These are phyloP conservation scores for Augiades crinisus DNA, from an alignment of 2,888 invertebrate genomes.

Conservation along the genomic window DNA sequence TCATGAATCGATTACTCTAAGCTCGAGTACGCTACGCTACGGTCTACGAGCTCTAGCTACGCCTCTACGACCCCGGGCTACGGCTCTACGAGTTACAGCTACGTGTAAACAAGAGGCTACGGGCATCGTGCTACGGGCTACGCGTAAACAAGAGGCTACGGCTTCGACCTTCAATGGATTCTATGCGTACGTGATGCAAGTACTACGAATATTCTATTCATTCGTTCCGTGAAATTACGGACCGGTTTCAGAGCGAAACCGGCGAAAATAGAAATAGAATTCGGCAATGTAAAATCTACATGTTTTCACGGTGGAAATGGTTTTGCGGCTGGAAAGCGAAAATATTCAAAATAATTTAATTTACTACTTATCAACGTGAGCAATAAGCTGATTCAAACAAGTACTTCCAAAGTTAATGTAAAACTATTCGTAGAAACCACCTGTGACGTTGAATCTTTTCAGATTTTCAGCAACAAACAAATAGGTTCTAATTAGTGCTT, in stretches of 20 bases:
- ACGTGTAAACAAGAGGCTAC: constrained; percentile 15
- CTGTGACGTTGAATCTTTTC: no score
- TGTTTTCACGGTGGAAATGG: no score
- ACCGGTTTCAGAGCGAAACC: constrained; percentile 12
- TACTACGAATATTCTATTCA: constrained; percentile 22
- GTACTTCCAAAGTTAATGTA: no score
- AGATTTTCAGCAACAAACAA: not conserved
- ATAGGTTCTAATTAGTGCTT: not conserved
- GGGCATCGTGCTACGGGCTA: constrained; percentile 12
- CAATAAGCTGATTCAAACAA: no score
- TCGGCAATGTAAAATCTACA: constrained; percentile 3
- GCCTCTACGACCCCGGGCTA: constrained; percentile 6
- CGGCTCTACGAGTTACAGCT: constrained; percentile 1
- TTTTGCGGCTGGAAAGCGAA: no score
- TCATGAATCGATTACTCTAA: constrained; percentile 18
- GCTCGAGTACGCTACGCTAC: constrained; percentile 16
- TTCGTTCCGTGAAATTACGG: constrained; percentile 9
- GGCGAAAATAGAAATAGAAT: constrained; percentile 9
- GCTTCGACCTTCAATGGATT: constrained; percentile 22
- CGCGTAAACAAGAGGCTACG: constrained; percentile 19
- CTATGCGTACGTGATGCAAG: constrained; percentile 10
- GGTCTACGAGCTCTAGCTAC: constrained; percentile 16
- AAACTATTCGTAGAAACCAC: no score
- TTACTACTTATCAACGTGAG: no score
- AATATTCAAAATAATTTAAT: no score